Evolutionary conservation across 1,140 invertebrate species (phyloP).

Genomic region (Hyphantria cunea): DNA sequence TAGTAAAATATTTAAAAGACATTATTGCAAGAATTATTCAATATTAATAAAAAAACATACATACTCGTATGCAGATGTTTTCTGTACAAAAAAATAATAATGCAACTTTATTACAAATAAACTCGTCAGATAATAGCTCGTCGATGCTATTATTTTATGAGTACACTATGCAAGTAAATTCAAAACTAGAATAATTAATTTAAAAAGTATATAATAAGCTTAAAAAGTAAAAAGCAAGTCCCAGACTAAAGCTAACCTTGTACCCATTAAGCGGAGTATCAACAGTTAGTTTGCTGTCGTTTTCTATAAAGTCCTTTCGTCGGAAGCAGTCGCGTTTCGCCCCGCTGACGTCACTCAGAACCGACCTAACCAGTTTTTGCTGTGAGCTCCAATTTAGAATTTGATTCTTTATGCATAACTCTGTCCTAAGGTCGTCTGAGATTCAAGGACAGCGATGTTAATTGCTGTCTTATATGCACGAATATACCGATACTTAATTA

Average conservation of each 20-base stretch:
- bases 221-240: slow-evolving; percentile 5
- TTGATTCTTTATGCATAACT: slow-evolving; percentile 56
- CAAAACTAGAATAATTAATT: no score
- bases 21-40: no score
- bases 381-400: slow-evolving; percentile 44
- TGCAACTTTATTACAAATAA: no score
- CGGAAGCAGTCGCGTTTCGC: slow-evolving; percentile 37
- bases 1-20: no score
- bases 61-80: no score
- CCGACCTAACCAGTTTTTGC: slow-evolving; percentile 44
- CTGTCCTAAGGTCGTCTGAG: slow-evolving; percentile 47
- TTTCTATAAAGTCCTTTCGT: slow-evolving; percentile 38
- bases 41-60: no score
- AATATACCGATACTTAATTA: slow-evolving; percentile 15
- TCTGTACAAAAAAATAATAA: no score
- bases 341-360: slow-evolving; percentile 42
- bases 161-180: no score
- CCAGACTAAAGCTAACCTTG: slow-evolving; percentile 23
- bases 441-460: slow-evolving; percentile 42
- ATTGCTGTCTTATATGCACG: slow-evolving; percentile 21
- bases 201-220: not conserved
- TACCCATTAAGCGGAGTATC: slow-evolving; percentile 24
- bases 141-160: no score
- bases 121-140: no score
- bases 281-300: slow-evolving; percentile 44